These are phyloP conservation scores for Syndactyla subalaris DNA, from an alignment of 2,797 vertebrate species.

Conservation along the genomic window DNA sequence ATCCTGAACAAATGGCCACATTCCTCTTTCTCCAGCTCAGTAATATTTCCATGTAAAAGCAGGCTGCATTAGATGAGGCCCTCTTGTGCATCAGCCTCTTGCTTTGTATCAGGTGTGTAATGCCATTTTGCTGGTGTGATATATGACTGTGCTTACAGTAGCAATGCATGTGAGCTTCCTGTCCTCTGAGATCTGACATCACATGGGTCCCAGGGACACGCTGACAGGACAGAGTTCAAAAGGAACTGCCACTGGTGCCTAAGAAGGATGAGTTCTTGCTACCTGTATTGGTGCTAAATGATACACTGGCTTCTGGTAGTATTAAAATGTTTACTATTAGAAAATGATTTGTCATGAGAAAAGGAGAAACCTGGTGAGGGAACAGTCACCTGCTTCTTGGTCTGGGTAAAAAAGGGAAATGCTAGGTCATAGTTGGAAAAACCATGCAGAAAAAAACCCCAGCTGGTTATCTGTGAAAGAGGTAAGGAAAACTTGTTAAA, in stretches of 20 bases:
- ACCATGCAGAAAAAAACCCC: background rate
- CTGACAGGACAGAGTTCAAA: background rate
- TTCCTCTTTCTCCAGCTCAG: background rate
- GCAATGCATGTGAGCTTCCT: fast-evolving
- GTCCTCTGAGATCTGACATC: background rate
- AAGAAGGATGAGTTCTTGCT: background rate
- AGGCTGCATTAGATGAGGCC: background rate
- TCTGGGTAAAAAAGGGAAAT: background rate
- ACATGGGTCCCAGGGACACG: background rate
- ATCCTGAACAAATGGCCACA: background rate
- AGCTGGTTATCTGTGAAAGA: background rate
- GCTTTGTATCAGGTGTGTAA: background rate
- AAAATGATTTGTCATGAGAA: background rate
- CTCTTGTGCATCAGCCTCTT: background rate
- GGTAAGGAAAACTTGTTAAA: background rate
- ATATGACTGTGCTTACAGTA: background rate
- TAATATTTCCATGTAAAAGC: background rate
- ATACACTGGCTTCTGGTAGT: background rate
- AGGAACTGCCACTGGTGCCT: background rate
- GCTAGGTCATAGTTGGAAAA: background rate
- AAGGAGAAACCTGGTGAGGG: background rate
- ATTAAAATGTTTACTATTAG: background rate
- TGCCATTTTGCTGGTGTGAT: background rate
- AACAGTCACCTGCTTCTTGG: background rate
- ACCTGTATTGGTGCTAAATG: background rate